These are phyloP conservation scores for Valencia hispanica DNA, from an alignment of 2,797 vertebrate species.

Conservation along the genomic window DNA sequence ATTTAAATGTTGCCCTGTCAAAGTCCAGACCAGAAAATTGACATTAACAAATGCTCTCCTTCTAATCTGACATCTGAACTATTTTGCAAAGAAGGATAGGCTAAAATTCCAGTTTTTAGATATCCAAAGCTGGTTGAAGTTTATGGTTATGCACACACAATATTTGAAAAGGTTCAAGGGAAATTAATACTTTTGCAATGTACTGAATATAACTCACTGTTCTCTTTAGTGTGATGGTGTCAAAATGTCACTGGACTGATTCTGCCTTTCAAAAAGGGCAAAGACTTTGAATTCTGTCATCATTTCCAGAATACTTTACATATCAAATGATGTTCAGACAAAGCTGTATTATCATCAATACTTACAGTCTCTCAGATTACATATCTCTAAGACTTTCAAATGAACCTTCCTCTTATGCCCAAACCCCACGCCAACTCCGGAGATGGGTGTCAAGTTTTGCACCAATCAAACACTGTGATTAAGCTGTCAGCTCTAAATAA, in stretches of 20 bases:
- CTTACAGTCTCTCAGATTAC: slow-evolving; percentile 25
- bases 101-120: background rate
- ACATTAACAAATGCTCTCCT: background rate
- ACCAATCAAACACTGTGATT: slow-evolving; percentile 60
- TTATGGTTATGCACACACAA: background rate
- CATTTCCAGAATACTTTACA: background rate
- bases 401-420: slow-evolving; percentile 11
- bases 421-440: slow-evolving; percentile 30
- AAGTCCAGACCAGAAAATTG: background rate
- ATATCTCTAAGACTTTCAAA: slow-evolving; percentile 33
- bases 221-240: background rate
- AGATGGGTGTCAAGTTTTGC: slow-evolving; percentile 46
- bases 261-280: slow-evolving; percentile 6
- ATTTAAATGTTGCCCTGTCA: background rate
- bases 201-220: background rate
- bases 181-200: background rate
- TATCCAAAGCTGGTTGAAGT: background rate
- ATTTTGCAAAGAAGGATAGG: background rate
- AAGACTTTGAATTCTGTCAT: background rate
- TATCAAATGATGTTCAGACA: background rate
- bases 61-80: background rate
- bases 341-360: background rate
- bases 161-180: background rate
- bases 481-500: slow-evolving; percentile 43
- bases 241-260: slow-evolving; percentile 3